phyloP scores from a whole-genome alignment of 2,113 vertebrate genomes.

The Chloropsis cyanopogon region DNA sequence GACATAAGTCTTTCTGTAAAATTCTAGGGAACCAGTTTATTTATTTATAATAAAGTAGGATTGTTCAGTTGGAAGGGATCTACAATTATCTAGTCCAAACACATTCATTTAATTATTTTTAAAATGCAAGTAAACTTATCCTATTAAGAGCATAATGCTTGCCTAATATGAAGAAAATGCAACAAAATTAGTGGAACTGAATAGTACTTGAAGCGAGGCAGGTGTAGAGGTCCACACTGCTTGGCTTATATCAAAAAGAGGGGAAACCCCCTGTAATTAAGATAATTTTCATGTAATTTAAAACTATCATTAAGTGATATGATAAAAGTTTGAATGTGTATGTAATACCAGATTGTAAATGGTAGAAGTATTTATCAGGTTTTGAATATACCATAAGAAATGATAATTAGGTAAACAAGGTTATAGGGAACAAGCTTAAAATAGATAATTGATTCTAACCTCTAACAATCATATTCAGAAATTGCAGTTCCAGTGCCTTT shows the following conservation, averaged over 20 bases:
- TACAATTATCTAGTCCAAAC: not conserved
- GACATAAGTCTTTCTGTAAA: not conserved
- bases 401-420: not conserved
- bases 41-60: not conserved
- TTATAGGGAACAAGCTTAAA: not conserved
- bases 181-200: not conserved
- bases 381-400: not conserved
- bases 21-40: not conserved
- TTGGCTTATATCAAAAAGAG: not conserved
- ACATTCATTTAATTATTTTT: not conserved
- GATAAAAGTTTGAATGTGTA: not conserved
- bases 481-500: not conserved
- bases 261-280: not conserved
- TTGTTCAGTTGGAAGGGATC: not conserved
- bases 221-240: not conserved
- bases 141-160: not conserved
- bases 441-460: not conserved
- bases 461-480: not conserved
- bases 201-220: not conserved
- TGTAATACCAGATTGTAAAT: not conserved
- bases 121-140: not conserved
- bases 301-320: not conserved
- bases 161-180: not conserved
- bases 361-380: not conserved
- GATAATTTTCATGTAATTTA: not conserved